Percentiles rank a stretch among this genome's conserved stretches.
These are phyloP conservation scores for Scolanthus callimorphus DNA, from an alignment of 92 coral and sea anemone genomes.

Conservation along the genomic window DNA sequence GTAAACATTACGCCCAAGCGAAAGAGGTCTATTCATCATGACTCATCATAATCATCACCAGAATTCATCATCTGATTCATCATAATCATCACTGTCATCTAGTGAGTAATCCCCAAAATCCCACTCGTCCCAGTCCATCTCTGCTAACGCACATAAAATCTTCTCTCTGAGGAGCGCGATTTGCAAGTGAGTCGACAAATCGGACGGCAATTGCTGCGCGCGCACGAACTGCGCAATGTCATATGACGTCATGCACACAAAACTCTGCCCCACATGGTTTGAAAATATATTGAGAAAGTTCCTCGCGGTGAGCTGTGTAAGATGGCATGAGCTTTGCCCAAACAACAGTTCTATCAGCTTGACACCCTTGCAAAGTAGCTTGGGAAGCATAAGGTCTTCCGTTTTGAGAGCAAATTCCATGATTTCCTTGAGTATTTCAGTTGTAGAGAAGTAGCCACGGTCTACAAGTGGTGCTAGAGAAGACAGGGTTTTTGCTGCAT, in stretches of 20 bases:
- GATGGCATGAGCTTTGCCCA: constrained; percentile 47
- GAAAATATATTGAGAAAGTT: constrained; percentile 13
- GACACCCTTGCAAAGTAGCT: constrained; percentile 40
- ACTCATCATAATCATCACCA: no score
- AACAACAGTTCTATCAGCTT: constrained; percentile 44
- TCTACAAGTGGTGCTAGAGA: constrained; percentile 59
- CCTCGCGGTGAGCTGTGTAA: constrained; percentile 69
- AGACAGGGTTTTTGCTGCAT: constrained; percentile 11
- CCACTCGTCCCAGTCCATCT: constrained; percentile 79
- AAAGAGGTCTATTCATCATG: no score
- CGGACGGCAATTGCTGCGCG: constrained; percentile 49
- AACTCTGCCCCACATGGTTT: constrained; percentile 21
- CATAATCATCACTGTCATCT: constrained; percentile 74
- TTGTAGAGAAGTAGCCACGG: constrained; percentile 50
- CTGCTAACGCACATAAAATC: constrained; percentile 48
- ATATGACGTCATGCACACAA: constrained; percentile 36
- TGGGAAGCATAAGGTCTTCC: constrained; percentile 27
- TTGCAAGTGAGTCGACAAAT: constrained; percentile 57
- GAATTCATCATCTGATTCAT: constrained; percentile 74
- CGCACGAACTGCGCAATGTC: constrained; percentile 39
- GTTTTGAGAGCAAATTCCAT: constrained; percentile 47
- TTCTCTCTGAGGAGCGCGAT: constrained; percentile 61
- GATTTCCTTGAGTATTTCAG: constrained; percentile 57
- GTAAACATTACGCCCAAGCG: no score
- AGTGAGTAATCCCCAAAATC: constrained; percentile 56